Base-by-base conservation (phyloP, 2,888 invertebrate genomes). In the Drosophila robusta region DNA sequence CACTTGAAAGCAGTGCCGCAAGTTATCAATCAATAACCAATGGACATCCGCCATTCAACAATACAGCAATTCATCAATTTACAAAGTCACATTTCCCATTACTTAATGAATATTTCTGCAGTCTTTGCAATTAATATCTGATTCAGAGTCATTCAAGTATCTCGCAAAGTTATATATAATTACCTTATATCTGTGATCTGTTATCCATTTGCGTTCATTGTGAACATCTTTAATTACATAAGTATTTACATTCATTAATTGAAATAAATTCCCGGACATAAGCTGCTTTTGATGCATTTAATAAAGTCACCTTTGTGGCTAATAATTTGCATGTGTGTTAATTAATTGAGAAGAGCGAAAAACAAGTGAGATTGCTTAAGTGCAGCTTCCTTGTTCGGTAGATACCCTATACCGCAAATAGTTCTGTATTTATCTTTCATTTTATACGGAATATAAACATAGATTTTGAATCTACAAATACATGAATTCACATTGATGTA, bases 21-120 rank as follows among this genome's bases (percentile, higher is more conserved):
- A 51, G 38, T 32, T 58, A 57, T 57, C 56, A 75, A 75, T 75
- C 71, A 71, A 51, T 44, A 45, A 8, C 47, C 49, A 39, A 24
- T 56, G 50, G 39, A 22, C 38, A 32, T 32, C n/a, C 29, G 29
- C 16, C 12, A 34, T n/a, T 34, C 8, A 47, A 8, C 14, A 16
- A 14, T 34, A 44, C 47, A 29, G 22, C 49, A 26, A 51, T 52
- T 58, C 32, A 57, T 56, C 49, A 61, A 44, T 49, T 36, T 16
- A 32, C 36, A 18, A 14, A 5, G 16, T 1, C 5, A 8, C 18
- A 29, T 14, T 39, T 29, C 4, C n/a, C 6, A 9, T n/a, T 16
- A 41, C 6, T 44, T n/a, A 1, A n/a, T 24, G 29, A 52, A 11
- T 26, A 4, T 5, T 32, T 11, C 9, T 41, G 26, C 38, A 62